These are phyloP conservation scores for Oryzias celebensis DNA, from an alignment of 2,113 vertebrate genomes.

Conservation along the genomic window DNA sequence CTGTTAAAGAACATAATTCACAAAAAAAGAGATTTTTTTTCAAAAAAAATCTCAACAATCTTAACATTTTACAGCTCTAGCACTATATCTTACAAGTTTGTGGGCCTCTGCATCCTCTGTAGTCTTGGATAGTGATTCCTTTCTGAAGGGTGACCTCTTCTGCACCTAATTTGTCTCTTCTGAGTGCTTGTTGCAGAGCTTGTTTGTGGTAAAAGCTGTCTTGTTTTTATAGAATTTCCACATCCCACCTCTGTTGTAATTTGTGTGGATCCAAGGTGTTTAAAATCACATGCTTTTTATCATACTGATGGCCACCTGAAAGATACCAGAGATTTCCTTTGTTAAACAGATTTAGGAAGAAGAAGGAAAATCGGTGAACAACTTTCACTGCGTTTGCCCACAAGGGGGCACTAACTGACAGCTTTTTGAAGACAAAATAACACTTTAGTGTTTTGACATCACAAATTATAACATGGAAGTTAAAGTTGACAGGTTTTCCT, in stretches of 20 bases:
- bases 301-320: slow-evolving; percentile 87
- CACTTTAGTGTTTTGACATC: not conserved
- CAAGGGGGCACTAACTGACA: slow-evolving; percentile 66
- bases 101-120: not conserved
- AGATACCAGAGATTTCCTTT: slow-evolving; percentile 8
- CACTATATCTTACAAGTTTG: slow-evolving; percentile 30
- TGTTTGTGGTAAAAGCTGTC: not conserved
- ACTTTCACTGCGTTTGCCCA: slow-evolving; percentile 27
- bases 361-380: too few relatives aligned
- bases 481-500: too few relatives aligned
- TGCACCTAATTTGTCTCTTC: too few relatives aligned
- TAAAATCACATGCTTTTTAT: slow-evolving; percentile 86
- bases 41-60: slow-evolving; percentile 17
- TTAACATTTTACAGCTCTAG: slow-evolving; percentile 1
- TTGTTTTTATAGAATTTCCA: slow-evolving; percentile 81
- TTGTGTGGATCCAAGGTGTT: slow-evolving; percentile 79
- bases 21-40: slow-evolving; percentile 17
- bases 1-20: slow-evolving; percentile 54
- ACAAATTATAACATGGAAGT: too few relatives aligned
- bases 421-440: not conserved
- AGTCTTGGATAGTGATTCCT: slow-evolving; percentile 13
- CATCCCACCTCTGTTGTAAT: slow-evolving; percentile 83
- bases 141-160: slow-evolving; percentile 6
- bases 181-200: too few relatives aligned
- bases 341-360: too few relatives aligned